Base-by-base conservation (phyloP, 2,113 vertebrate genomes). In the Rutilus rutilus region DNA sequence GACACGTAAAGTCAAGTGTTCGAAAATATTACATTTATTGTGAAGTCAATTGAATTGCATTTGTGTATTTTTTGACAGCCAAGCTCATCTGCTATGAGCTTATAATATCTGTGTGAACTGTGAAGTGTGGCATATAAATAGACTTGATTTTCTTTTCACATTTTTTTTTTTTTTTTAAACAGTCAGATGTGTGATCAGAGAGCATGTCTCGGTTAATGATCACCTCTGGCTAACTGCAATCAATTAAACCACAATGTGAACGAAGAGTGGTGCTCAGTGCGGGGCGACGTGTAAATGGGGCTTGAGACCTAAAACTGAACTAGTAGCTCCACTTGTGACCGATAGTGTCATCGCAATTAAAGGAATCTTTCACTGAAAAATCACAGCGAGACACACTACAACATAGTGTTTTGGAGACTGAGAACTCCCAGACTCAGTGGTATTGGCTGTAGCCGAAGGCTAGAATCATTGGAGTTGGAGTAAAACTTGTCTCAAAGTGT, bases 211-310 rank as follows among this genome's bases (percentile, higher is more conserved):
- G 90, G 88, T 91, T 93, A 93, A 93, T 91, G 86, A 92, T 91
- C 89, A 91, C 89, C 88, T 81, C 75, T 87, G 50, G 83, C 87
- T 89, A 91, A 91, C 91, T 88, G 81, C 85, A 89, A 89, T 91
- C 88, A 90, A 90, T 93, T 92, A 91, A 91, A 92, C 67, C 90
- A 88, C 90, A 90, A 90, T 91, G 86, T 88, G 91, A 92, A 88
- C 87, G 86, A 92, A 86, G 19, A 25, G 36, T 0, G 6, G 50
- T 84, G 82, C 80, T 59, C n/a, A 74, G 85, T 86, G 52, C 50
- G 74, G 85, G 19, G 33, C 75, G 45, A 86, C 64, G 86, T 89
- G 90, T 89, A 91, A 92, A 93, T 86, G 84, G 92, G 76, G 80
- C 84, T 65, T 25, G 78, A 88, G 89, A 86, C 92, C 77, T 90